Base-by-base conservation (phyloP, 1,140 invertebrate genomes). In the Brachionus calyciflorus region DNA sequence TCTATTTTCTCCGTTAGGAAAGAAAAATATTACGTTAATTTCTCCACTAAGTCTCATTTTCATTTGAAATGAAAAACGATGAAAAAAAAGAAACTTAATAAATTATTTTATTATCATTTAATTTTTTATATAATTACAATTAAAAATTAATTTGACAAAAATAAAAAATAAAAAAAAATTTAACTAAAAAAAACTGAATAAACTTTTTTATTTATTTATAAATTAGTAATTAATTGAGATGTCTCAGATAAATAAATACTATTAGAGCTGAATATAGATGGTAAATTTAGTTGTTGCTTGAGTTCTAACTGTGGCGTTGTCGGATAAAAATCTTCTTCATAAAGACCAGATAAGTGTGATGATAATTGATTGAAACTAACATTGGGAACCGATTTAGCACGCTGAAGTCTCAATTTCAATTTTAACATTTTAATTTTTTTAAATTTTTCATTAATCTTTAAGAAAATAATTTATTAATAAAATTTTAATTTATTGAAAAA, bases 221-320 rank as follows among this genome's bases (percentile, higher is more conserved):
- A 73, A 73, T 73, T 73, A 17, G 69, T 73, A 10, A 73, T 40
- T 19, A 73, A 55, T 73, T 73, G 46, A 73, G 69, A 51, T 55
- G 51, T 73, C 6, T 26, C 24, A n/a, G 37, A 40, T 73, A 51
- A 37, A 41, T 55, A 40, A 51, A 19, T 30, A 28, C 48, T 73
- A 28, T 57, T 57, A 4, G 12, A 19, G 19, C 40, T 51, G 10
- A 55, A 73, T 21, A 73, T 73, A 10, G 24, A 46, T 33, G 37
- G 44, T 19, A 51, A 24, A 51, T 40, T 51, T n/a, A 24, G 17
- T 37, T 51, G 30, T 3, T 24, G 24, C 19, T 9, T 55, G 6
- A 73, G 26, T 17, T 49, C 12, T 21, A 55, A 21, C 19, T 51
- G 69, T 7, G 69, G 69, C 17, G 69, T 51, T 33, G 19, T 51